Conservation (phyloP, 2,113 vertebrate genomes). For the Cyanistes caeruleus region DNA sequence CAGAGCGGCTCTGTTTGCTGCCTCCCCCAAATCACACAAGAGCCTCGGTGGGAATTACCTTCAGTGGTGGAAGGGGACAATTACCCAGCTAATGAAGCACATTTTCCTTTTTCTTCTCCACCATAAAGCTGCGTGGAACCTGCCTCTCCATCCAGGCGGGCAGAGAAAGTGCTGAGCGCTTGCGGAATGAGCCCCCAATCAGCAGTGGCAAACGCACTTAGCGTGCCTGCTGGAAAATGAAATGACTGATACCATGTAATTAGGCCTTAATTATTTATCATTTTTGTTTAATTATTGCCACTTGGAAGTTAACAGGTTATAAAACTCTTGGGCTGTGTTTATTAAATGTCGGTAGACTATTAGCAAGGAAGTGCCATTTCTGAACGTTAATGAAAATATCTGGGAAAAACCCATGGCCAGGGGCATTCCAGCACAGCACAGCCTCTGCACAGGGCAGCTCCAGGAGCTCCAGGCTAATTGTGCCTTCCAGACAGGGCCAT, state of each 20-base stretch:
- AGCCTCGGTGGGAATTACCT: constrained; percentile 42
- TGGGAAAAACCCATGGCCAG: constrained; percentile 35
- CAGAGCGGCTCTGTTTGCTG: not conserved
- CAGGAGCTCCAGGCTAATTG: constrained; percentile 12
- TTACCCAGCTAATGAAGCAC: constrained; percentile 68
- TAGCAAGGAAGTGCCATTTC: constrained; percentile 62
- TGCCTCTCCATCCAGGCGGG: not conserved
- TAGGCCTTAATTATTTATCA: constrained; percentile 84
- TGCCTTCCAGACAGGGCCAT: not conserved
- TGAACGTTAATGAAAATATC: constrained; percentile 68
- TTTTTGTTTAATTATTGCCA: constrained; percentile 83
- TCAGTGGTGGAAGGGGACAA: constrained; percentile 55
- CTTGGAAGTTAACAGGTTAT: constrained; percentile 81
- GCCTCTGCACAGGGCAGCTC: not conserved
- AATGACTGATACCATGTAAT: constrained; percentile 80
- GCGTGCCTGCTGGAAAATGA: constrained; percentile 67
- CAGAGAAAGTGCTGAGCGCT: not conserved
- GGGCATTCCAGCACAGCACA: not conserved
- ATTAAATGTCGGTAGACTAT: constrained; percentile 77
- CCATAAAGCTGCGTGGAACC: constrained; percentile 47
- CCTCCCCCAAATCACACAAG: constrained; percentile 41
- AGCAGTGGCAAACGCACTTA: constrained; percentile 62
- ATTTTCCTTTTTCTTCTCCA: constrained; percentile 51
- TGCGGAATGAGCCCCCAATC: constrained; percentile 21
- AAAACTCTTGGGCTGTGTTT: constrained; percentile 81